Base-by-base conservation (phyloP, 2,888 invertebrate genomes). In the Drosophila nr. perissopoda region DNA sequence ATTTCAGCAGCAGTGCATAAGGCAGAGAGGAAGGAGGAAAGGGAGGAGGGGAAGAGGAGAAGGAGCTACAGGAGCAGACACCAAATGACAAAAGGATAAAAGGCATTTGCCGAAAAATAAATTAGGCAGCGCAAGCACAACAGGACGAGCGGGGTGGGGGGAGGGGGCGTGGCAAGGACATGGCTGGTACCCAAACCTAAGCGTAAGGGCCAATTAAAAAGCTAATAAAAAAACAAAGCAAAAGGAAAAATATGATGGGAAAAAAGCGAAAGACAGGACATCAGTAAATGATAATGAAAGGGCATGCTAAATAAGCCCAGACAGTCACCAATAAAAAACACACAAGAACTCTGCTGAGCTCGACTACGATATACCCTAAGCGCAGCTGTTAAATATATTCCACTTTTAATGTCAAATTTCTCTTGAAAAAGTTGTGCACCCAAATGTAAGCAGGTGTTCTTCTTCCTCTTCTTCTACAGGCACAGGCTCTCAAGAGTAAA, bases 151-250 rank as follows among this genome's bases (percentile, higher is more conserved):
- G 34, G 13, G 6, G 61, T 25, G 31, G 21, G 21, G 21, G 21
- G 21, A 1, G n/a, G 10, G 61, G 29, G 16, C 10, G 27, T 33
- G n/a, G 34, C 53, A 38, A 62, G 63, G 69, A 54, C 49, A 58
- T 36, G 62, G 60, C 73, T 74, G 63, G 60, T 78, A 72, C 57
- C 81, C 68, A 77, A 90, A 75, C 81, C 78, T 64, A 62, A 78
- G 75, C 78, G 82, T 65, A 90, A 85, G 90, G 87, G 85, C 88
- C 85, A 85, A 85, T 85, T 85, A 85, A 85, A 85, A 78, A 82
- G 73, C 78, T 31, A 65, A 62, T 57, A 73, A 52, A 56, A 69
- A 59, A 38, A 40, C 25, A 34, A 70, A 71, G 40, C 45, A 33
- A 38, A 21, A 11, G 8, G 25, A 29, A 34, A 60, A 33, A 49